Evolutionary conservation across 2,797 vertebrate genomes (phyloP).

Genomic region (Balearica regulorum): DNA sequence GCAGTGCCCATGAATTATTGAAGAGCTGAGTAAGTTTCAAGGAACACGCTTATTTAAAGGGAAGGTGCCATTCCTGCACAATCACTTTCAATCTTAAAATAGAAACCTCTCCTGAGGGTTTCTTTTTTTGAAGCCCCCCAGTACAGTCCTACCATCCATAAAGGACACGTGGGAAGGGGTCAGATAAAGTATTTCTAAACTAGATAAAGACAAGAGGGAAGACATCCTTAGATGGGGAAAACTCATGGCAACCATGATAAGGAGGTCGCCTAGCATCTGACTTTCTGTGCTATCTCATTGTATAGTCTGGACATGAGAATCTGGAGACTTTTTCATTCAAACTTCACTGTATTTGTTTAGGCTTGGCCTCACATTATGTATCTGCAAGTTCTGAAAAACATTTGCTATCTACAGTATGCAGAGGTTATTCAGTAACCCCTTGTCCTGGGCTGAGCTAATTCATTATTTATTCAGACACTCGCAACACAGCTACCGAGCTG

Average conservation of each 20-base stretch:
- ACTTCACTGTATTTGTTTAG: background rate
- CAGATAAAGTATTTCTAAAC: conserved; percentile 24
- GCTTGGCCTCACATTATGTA: background rate
- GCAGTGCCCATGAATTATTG: background rate
- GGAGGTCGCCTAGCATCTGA: background rate
- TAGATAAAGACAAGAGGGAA: conserved; percentile 16
- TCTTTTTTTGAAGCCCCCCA: background rate
- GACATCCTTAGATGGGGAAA: background rate
- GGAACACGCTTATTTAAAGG: background rate
- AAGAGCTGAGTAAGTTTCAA: background rate
- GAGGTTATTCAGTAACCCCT: conserved; percentile 1
- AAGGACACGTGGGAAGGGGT: background rate
- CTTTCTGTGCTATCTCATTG: conserved; percentile 14
- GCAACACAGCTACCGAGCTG: background rate
- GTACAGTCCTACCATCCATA: background rate
- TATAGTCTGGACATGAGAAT: background rate
- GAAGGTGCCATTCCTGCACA: background rate
- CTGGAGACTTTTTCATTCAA: background rate
- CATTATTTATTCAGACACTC: background rate
- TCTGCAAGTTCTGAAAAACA: background rate
- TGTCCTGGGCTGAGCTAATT: background rate
- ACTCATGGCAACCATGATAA: background rate
- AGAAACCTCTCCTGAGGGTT: background rate
- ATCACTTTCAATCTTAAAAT: conserved; percentile 6
- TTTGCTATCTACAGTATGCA: background rate